phyloP scores from a whole-genome alignment of 2,797 vertebrate genomes.

The Melanotaenia maccullochi region DNA sequence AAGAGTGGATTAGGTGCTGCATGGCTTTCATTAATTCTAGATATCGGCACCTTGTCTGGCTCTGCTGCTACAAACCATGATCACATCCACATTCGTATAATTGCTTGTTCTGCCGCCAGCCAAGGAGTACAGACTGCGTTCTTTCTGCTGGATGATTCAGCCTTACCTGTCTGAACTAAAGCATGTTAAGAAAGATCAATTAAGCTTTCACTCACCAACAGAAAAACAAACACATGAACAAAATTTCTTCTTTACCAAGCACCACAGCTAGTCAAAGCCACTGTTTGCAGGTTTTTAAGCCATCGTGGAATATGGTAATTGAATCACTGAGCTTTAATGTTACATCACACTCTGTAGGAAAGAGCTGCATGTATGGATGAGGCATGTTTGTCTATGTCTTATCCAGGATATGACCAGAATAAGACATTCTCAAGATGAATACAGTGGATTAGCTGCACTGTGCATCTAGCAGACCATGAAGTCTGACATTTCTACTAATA shows the following conservation, averaged over 20 bases:
- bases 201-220: conserved; percentile 23
- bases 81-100: conserved; percentile 48
- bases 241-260: conserved; percentile 16
- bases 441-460: too few species aligned
- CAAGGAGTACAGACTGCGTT: conserved; percentile 34
- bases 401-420: too few species aligned
- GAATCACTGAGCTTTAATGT: neutral
- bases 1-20: conserved; percentile 29
- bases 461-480: too few species aligned
- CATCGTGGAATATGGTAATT: conserved; percentile 1
- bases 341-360: neutral
- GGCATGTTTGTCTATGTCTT: neutral
- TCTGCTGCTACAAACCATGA: conserved; percentile 32
- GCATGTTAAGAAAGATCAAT: conserved; percentile 36
- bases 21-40: conserved; percentile 47
- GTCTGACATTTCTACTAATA: too few species aligned
- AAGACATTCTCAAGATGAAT: too few species aligned
- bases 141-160: conserved; percentile 34
- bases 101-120: conserved; percentile 47
- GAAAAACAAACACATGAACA: conserved; percentile 36
- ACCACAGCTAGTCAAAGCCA: conserved; percentile 20
- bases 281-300: conserved; percentile 15
- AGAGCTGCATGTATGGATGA: neutral
- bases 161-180: conserved; percentile 39
- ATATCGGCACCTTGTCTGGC: conserved; percentile 49